These are phyloP conservation scores for Spodoptera exigua DNA, from an alignment of 2,888 invertebrate genomes.

Conservation along the genomic window DNA sequence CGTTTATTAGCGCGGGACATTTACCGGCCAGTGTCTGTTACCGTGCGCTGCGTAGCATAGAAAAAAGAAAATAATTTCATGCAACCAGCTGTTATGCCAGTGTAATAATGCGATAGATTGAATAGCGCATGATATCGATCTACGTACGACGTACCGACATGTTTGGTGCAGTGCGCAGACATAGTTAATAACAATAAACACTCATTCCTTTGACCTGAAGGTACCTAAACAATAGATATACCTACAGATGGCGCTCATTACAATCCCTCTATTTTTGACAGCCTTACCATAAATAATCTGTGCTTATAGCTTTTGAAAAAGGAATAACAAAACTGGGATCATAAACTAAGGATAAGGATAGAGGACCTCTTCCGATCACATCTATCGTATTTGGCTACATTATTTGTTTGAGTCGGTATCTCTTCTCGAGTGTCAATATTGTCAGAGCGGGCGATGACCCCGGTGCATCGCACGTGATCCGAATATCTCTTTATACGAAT, in stretches of 20 bases:
- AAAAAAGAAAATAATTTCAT: conserved; percentile 62
- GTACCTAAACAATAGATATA: too few relatives aligned
- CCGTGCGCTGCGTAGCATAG: conserved; percentile 50
- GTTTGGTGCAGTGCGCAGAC: conserved; percentile 7
- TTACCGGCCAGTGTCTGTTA: conserved; percentile 80
- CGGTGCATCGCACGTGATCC: conserved; percentile 71
- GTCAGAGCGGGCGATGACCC: conserved; percentile 79
- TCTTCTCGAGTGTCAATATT: conserved; percentile 80
- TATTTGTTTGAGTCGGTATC: conserved; percentile 83
- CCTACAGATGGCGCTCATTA: too few relatives aligned
- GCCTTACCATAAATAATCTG: background rate
- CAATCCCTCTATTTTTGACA: conserved; percentile 10
- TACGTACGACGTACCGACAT: conserved; percentile 16
- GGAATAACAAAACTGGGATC: conserved; percentile 18
- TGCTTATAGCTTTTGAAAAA: background rate
- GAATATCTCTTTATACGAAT: conserved; percentile 48
- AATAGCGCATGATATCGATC: conserved; percentile 30
- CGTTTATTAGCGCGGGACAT: conserved; percentile 75
- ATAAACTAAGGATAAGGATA: conserved; percentile 46
- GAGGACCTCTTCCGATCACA: conserved; percentile 56
- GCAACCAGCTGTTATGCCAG: conserved; percentile 54
- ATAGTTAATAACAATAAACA: too few relatives aligned
- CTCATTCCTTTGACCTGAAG: too few relatives aligned
- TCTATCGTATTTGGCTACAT: conserved; percentile 79
- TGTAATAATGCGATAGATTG: conserved; percentile 48